Evolutionary conservation across 1,140 invertebrate species (phyloP).

Genomic region (Ceratosolen fusciceps): DNA sequence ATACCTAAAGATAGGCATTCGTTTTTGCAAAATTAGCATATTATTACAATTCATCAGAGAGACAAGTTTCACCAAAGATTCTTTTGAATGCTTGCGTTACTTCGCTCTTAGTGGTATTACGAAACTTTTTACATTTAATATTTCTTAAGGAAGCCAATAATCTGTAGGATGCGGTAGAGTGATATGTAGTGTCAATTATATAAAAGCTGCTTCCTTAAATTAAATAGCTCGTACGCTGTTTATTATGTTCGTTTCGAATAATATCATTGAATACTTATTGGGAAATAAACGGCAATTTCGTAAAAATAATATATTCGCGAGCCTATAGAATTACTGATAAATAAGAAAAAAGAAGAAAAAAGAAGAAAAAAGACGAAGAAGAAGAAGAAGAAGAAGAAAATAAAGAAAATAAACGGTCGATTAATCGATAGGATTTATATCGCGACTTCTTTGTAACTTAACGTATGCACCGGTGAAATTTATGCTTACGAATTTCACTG

Average conservation of each 20-base stretch:
- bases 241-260: neutral
- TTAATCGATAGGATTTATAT: too few relatives aligned
- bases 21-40: neutral
- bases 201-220: neutral
- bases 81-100: neutral
- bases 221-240: neutral
- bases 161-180: neutral
- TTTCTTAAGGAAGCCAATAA: neutral
- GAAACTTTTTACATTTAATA: conserved; percentile 12
- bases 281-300: neutral
- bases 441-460: neutral
- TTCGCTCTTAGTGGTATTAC: neutral
- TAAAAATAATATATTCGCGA: neutral
- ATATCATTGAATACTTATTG: too few relatives aligned
- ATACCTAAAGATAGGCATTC: neutral
- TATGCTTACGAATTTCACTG: neutral
- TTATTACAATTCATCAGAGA: neutral
- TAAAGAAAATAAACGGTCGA: too few relatives aligned
- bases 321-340: neutral
- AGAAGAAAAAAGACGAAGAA: too few relatives aligned
- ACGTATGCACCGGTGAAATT: neutral
- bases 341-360: too few relatives aligned
- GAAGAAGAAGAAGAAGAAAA: too few relatives aligned
- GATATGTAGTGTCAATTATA: neutral
- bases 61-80: neutral